Evolutionary conservation across 2,797 vertebrate species (phyloP).

Genomic region (Agapornis canus): DNA sequence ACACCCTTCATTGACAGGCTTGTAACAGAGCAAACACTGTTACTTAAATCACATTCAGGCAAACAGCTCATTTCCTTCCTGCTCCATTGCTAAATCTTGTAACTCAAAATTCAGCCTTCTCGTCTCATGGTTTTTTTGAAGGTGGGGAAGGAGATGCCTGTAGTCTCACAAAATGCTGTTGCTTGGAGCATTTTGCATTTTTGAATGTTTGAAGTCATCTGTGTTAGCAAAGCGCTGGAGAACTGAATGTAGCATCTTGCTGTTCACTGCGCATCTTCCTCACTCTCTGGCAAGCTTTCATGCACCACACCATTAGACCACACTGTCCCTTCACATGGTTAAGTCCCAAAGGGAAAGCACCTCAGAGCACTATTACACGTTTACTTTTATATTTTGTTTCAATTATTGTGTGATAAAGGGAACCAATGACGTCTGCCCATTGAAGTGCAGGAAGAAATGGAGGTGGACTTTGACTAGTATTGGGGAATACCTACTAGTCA

Average conservation of each 20-base stretch:
- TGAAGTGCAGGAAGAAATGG: not conserved
- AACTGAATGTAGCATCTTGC: not conserved
- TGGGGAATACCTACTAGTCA: not conserved
- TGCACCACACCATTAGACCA: not conserved
- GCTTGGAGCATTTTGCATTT: not conserved
- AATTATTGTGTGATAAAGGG: not conserved
- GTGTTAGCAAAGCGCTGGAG: not conserved
- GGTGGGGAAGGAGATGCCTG: not conserved
- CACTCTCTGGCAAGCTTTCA: not conserved
- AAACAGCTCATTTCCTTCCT: not conserved
- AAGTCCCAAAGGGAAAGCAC: not conserved
- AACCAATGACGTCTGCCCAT: not conserved
- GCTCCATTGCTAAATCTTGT: not conserved
- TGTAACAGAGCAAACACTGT: not conserved
- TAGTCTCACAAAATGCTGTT: not conserved
- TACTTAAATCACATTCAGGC: not conserved
- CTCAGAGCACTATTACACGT: not conserved
- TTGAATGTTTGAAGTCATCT: not conserved
- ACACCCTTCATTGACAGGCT: not conserved
- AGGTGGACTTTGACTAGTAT: not conserved
- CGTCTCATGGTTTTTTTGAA: not conserved
- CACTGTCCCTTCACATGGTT: not conserved
- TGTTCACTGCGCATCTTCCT: not conserved
- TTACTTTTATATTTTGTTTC: not conserved
- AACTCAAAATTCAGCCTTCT: not conserved